Base-by-base conservation (phyloP, 1,140 invertebrate genomes). In the Lutraria rhynchaena region DNA sequence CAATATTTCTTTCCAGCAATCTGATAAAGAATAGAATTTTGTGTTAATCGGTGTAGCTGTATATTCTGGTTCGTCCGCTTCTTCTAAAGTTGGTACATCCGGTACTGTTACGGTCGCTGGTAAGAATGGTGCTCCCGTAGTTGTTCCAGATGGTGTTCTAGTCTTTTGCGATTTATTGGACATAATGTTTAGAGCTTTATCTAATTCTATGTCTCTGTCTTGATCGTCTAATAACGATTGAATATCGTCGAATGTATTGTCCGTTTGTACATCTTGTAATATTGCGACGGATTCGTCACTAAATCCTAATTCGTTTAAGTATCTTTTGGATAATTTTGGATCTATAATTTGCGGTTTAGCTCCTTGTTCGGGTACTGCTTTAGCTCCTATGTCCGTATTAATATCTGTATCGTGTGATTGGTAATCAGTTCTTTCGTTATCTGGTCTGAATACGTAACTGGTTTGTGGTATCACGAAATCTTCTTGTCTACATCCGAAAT, bases 391-490 rank as follows among this genome's bases (percentile, higher is more conserved):
- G 19, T 63, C 22, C 33, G 9, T 13, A 31, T 63, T 27, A 29
- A 46, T 17, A 3, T 29, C 29, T 24, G 11, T 9, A n/a, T 69
- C 13, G 11, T 46, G 35, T 11, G 58, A 37, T 24, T 37, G 22
- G 3, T 3, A 19, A 3, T 61, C 27, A 3, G 24, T 15, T 29
- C 4, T 13, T 61, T 61, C 35, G 24, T 65, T 41, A 4, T n/a
- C 7, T 65, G 33, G 41, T 37, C 4, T 13, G 17, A 5, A 19
- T 49, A 33, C 27, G 29, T 69, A 46, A 17, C 3, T 9, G 9
- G 65, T 49, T 49, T 7, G 2, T 24, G 65, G 65, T 13, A 69
- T 69, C 27, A 51, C 41, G 49, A 69, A 69, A 29, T 69, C 27
- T 49, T 69, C 65, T 3, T 35, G 37, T 5, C 31, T 19, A 7